Evolutionary conservation across 2,888 invertebrate genomes (phyloP).

Genomic region (Conus canariensis): DNA sequence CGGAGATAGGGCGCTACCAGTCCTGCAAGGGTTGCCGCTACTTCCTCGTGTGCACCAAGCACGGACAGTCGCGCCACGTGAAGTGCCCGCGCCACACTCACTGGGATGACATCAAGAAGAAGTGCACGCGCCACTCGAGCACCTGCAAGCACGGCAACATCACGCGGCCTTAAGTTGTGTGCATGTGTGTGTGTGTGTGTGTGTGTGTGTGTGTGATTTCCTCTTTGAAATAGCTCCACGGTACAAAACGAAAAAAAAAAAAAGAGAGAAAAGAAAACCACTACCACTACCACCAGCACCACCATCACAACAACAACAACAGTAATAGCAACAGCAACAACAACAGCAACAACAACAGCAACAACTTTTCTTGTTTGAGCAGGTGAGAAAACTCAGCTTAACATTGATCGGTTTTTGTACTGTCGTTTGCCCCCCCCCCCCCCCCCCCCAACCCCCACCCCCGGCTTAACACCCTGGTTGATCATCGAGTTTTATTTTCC

Average conservation of each 20-base stretch:
- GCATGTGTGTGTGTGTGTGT: not conserved
- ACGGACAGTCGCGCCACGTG: constrained; percentile 23
- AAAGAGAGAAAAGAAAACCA: too few species aligned
- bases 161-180: not conserved
- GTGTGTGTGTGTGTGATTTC: not conserved
- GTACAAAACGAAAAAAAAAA: not conserved
- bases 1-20: constrained; percentile 47
- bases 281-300: not conserved
- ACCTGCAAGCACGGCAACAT: constrained; percentile 38
- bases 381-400: too few species aligned
- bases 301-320: not conserved
- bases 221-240: not conserved
- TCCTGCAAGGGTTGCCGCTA: constrained; percentile 48
- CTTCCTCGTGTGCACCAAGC: constrained; percentile 47
- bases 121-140: constrained; percentile 39
- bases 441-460: too few species aligned
- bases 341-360: too few species aligned
- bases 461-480: too few species aligned
- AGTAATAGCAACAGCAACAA: too few species aligned
- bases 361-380: too few species aligned
- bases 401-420: too few species aligned
- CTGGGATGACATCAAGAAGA: constrained; percentile 52
- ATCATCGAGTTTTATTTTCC: too few species aligned
- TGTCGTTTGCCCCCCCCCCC: too few species aligned
- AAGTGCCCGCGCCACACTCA: constrained; percentile 39